Evolutionary conservation across 2,113 vertebrate species (phyloP).

Genomic region (Actenoides lindsayi): DNA sequence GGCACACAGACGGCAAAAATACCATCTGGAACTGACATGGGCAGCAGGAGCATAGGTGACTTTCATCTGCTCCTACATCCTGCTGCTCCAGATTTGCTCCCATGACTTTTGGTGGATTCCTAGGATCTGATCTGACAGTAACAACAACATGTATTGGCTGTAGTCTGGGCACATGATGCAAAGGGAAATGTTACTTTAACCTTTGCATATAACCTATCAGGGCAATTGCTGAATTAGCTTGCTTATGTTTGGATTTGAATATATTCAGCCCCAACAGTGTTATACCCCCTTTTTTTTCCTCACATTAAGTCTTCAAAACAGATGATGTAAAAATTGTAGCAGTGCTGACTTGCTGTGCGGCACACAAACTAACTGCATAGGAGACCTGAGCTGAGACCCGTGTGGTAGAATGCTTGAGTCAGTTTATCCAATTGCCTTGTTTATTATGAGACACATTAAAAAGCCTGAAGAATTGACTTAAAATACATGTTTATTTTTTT

Average conservation of each 20-base stretch:
- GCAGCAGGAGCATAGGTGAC: not conserved
- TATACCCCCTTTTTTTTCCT: not conserved
- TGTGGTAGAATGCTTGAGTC: not conserved
- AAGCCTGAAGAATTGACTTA: not conserved
- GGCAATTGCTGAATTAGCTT: not conserved
- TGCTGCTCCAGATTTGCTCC: not conserved
- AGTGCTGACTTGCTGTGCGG: not conserved
- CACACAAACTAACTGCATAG: not conserved
- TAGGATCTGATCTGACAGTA: not conserved
- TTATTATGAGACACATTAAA: rapidly evolving
- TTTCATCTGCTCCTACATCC: not conserved
- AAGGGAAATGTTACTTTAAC: not conserved
- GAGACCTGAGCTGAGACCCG: not conserved
- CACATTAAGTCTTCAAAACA: not conserved
- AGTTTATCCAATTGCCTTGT: not conserved
- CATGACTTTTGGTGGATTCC: not conserved
- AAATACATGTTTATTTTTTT: not conserved
- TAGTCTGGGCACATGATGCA: not conserved
- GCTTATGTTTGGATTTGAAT: not conserved
- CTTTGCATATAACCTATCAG: not conserved
- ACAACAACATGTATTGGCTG: constrained; percentile 12
- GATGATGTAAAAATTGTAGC: not conserved
- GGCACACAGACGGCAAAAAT: not conserved
- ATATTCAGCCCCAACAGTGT: not conserved
- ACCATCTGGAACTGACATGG: not conserved